Evolutionary conservation across 1,140 invertebrate genomes (phyloP).

Genomic region (Saccostrea cuccullata): DNA sequence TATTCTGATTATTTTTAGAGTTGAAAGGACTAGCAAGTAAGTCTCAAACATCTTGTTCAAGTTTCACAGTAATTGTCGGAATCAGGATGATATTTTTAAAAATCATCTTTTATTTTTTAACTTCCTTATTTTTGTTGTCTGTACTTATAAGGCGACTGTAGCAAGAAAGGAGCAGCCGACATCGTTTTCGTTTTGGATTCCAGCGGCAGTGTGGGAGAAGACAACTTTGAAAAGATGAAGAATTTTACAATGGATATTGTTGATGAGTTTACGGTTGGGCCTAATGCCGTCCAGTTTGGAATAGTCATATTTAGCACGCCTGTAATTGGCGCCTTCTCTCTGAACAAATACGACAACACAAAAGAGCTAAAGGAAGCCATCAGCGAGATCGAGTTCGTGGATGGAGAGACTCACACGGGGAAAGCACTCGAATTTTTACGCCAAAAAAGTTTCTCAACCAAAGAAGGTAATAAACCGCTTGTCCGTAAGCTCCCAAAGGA

Average conservation of each 20-base stretch:
- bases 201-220: constrained; percentile 62
- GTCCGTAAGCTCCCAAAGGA: neutral
- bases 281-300: constrained; percentile 64
- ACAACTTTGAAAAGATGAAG: constrained; percentile 67
- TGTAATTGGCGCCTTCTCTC: neutral
- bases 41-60: neutral
- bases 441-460: neutral
- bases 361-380: neutral
- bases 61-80: no score
- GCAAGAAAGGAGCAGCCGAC: constrained; percentile 55
- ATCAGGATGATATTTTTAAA: no score
- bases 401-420: constrained; percentile 25
- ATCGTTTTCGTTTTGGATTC: constrained; percentile 70
- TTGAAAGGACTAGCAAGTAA: constrained; percentile 23
- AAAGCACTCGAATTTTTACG: constrained; percentile 16
- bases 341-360: neutral
- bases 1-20: neutral
- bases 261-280: constrained; percentile 61
- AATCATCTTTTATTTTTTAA: no score
- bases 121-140: no score
- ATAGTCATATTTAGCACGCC: constrained; percentile 61
- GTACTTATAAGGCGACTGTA: neutral
- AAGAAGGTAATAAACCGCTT: neutral
- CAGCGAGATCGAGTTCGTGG: neutral
- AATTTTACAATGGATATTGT: constrained; percentile 58